Percentiles rank a stretch among this genome's conserved stretches.
These are phyloP conservation scores for Zaprionus nigranus DNA, from an alignment of 1,140 invertebrate species.

Conservation along the genomic window DNA sequence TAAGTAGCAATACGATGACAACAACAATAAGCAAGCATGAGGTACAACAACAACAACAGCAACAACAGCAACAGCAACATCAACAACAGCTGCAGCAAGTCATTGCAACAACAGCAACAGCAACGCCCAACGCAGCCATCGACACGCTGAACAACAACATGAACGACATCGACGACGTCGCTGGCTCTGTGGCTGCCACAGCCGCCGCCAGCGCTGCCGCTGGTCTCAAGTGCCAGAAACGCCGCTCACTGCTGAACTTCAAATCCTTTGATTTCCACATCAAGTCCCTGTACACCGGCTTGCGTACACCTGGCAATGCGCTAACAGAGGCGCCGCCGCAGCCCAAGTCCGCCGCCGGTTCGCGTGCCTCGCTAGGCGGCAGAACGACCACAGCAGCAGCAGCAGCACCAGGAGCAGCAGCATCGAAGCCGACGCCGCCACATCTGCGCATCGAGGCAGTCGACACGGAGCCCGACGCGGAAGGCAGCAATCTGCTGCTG, in stretches of 20 bases:
- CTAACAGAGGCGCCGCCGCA: neutral
- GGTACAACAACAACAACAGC: conserved; percentile 70
- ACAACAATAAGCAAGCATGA: conserved; percentile 84
- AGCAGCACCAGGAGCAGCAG: neutral
- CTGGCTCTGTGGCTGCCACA: conserved; percentile 2
- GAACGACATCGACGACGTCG: conserved; percentile 30
- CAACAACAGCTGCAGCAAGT: conserved; percentile 40
- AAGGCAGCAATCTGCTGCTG: conserved; percentile 49
- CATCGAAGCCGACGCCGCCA: conserved; percentile 50
- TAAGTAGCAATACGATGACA: conserved; percentile 84
- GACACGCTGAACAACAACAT: conserved; percentile 77
- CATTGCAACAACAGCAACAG: conserved; percentile 26
- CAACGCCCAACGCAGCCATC: conserved; percentile 30
- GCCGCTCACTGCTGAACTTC: conserved; percentile 79
- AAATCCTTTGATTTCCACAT: conserved; percentile 82
- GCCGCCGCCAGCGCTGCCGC: neutral
- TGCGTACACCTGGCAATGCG: conserved; percentile 33
- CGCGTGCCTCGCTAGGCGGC: conserved; percentile 38
- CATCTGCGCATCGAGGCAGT: conserved; percentile 79
- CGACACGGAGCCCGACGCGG: conserved; percentile 63
- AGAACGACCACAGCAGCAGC: conserved; percentile 14
- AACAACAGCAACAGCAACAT: conserved; percentile 41
- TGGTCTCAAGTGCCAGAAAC: conserved; percentile 41
- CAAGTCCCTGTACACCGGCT: conserved; percentile 76
- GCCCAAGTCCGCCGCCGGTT: conserved; percentile 22